These are phyloP conservation scores for Xenus cinereus DNA, from an alignment of 2,113 vertebrate species.

Conservation along the genomic window DNA sequence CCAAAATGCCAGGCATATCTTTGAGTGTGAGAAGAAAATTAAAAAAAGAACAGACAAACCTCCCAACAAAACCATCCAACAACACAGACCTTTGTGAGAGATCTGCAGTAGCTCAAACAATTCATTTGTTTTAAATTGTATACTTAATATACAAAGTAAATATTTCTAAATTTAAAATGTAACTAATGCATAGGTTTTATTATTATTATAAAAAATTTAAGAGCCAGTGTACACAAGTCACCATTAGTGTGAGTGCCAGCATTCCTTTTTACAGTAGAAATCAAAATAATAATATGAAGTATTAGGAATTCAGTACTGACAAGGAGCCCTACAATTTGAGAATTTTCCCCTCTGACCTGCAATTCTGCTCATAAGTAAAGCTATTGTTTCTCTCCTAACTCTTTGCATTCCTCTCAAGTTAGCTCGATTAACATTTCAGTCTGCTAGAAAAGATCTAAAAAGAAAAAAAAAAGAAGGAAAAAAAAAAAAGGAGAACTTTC, in stretches of 20 bases:
- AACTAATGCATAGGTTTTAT: neutral
- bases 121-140: neutral
- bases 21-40: conserved; percentile 34
- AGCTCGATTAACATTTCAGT: neutral
- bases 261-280: neutral
- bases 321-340: neutral
- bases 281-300: neutral
- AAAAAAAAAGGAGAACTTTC: neutral
- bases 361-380: neutral
- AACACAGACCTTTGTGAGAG: neutral
- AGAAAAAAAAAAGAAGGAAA: neutral
- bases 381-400: conserved; percentile 36
- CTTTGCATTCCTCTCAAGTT: conserved; percentile 27
- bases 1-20: conserved; percentile 51
- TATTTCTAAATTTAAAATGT: neutral
- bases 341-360: conserved; percentile 35
- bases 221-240: neutral
- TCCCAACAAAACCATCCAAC: neutral
- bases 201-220: neutral
- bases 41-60: conserved; percentile 47
- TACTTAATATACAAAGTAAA: neutral
- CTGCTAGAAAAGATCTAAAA: neutral
- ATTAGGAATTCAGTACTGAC: neutral
- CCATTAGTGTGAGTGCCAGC: neutral
- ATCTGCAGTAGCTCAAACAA: neutral